Base-by-base conservation (phyloP, 2,113 vertebrate genomes). In the Thamnophis sirtalis region DNA sequence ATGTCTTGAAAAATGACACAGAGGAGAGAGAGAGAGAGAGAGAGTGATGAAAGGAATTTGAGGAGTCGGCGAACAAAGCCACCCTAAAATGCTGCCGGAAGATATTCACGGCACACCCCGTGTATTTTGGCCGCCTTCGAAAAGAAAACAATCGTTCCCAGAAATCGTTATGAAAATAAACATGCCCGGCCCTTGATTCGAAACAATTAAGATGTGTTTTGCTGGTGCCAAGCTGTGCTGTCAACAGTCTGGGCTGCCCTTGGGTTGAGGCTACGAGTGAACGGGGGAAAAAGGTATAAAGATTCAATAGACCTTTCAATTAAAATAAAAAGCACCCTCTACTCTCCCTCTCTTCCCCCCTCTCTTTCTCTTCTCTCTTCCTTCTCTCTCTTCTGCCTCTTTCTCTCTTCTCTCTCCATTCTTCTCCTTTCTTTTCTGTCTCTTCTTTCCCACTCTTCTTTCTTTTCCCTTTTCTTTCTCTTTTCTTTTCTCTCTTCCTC, bases 1-100 rank as follows among this genome's bases (percentile, higher is more conserved):
- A 87, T 33, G 13, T 63, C 10, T 85, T 90, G 5, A 93, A 90
- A 1, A 85, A 48, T 49, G 6, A 0, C 0, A 60, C 11, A 0
- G 0, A 9, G 24, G 5, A 86, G 49, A n/a, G 22, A 48, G 55
- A 86, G 49, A n/a, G 22, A 48, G 55, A 60, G 43, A 43, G 43
- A 60, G 10, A 19, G 5, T 0, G 26, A 21, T 7, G 68, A 56
- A 84, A 68, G 26, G 38, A 56, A 33, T 48, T 26, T 13, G 80
- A 48, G 43, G 2, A 21, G 53, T 1, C 3, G 2, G 0, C 4
- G 1, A 19, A 93, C 51, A 50, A 84, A 22, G 28, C 38, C 48
- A 19, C 19, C 7, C 11, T 10, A 28, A 58, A 92, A 85, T 53
- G 54, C 48, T 17, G 0, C 7, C 50, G 10, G 26, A 53, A 92